Conservation (phyloP, 2,888 invertebrate species). For the Drosophila parthenogenetica region DNA sequence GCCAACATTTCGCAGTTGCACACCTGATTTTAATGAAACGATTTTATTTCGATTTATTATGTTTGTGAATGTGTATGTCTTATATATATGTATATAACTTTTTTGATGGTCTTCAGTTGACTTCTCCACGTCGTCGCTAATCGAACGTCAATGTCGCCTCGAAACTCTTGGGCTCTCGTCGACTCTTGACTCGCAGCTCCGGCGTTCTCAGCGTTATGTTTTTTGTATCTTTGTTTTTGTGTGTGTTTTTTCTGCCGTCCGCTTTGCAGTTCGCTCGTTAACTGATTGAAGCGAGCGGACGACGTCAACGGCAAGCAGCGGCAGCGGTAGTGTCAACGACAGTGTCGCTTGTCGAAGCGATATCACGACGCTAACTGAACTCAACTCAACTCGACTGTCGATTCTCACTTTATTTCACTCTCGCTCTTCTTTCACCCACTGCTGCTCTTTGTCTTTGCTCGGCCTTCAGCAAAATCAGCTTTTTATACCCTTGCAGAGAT, state of each 20-base stretch:
- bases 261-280: constrained; percentile 59
- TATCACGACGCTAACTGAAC: constrained; percentile 63
- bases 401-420: constrained; percentile 5
- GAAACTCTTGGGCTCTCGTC: constrained; percentile 33
- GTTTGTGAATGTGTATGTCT: background rate
- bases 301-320: constrained; percentile 5
- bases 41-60: constrained; percentile 33
- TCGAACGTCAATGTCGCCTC: constrained; percentile 59
- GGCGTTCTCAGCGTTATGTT: constrained; percentile 38
- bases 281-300: constrained; percentile 65
- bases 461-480: constrained; percentile 24
- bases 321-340: constrained; percentile 42
- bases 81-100: constrained; percentile 7
- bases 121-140: constrained; percentile 74
- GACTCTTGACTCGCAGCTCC: constrained; percentile 33
- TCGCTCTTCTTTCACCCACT: constrained; percentile 51
- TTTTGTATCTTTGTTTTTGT: constrained; percentile 21
- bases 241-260: constrained; percentile 45
- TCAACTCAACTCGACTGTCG: constrained; percentile 10
- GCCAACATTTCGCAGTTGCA: constrained; percentile 59
- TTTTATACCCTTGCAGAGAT: too few species aligned
- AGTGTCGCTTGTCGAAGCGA: constrained; percentile 26
- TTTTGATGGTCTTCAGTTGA: constrained; percentile 28
- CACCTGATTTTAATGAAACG: constrained; percentile 41
- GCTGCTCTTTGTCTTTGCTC: constrained; percentile 25